These are phyloP conservation scores for Oithona nana DNA, from an alignment of 2,888 invertebrate species.

Conservation along the genomic window DNA sequence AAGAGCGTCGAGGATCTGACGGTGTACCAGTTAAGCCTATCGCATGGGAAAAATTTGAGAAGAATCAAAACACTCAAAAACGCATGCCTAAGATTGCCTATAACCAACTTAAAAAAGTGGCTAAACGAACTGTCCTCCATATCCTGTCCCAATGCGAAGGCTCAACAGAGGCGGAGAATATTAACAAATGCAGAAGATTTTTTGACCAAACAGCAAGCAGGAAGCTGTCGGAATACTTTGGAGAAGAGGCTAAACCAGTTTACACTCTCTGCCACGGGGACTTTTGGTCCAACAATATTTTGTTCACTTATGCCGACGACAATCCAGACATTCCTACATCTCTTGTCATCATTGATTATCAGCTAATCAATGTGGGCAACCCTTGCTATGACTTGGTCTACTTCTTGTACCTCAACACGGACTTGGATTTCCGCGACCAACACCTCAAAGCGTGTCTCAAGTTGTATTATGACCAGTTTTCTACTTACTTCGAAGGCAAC, in stretches of 20 bases:
- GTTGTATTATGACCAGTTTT: slow-evolving; percentile 4
- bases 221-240: slow-evolving; percentile 5
- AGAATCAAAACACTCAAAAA: slow-evolving; percentile 9
- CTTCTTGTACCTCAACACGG: slow-evolving; percentile 9
- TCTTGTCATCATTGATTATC: slow-evolving; percentile 10
- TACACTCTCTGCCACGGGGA: slow-evolving; percentile 17
- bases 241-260: background rate
- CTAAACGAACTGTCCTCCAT: slow-evolving; percentile 6
- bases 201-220: slow-evolving; percentile 2
- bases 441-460: background rate
- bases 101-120: slow-evolving; percentile 8
- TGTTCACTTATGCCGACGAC: slow-evolving; percentile 14
- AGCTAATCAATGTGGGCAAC: slow-evolving; percentile 9
- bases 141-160: background rate
- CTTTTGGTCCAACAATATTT: slow-evolving; percentile 18
- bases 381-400: slow-evolving; percentile 14
- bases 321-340: background rate
- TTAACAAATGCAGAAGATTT: slow-evolving; percentile 5
- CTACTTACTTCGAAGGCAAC: background rate
- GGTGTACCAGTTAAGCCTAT: background rate
- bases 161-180: background rate
- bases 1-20: background rate
- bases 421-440: slow-evolving; percentile 2
- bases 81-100: slow-evolving; percentile 9
- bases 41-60: background rate